phyloP scores from a whole-genome alignment of 2,888 invertebrate genomes.

The Galerucella calmariensis region DNA sequence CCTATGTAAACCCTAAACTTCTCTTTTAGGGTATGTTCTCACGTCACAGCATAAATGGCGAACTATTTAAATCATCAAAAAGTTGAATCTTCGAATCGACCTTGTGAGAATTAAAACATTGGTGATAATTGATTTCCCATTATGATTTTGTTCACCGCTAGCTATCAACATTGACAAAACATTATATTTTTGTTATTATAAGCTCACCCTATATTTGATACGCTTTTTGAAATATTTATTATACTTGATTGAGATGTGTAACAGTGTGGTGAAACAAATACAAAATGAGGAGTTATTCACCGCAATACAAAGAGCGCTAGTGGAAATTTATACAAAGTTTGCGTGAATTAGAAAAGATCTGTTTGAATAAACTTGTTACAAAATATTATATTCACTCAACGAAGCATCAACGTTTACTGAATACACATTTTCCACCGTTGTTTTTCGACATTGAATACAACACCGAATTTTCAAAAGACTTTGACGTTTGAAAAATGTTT shows the following conservation, averaged over 20 bases:
- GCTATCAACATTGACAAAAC: too few relatives aligned
- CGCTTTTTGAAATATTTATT: not conserved
- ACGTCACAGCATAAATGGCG: too few relatives aligned
- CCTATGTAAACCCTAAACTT: too few relatives aligned
- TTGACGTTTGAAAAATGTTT: not conserved
- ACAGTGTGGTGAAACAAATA: not conserved
- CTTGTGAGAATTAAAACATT: too few relatives aligned
- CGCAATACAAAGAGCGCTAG: not conserved
- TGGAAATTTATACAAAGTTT: not conserved
- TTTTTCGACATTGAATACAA: not conserved
- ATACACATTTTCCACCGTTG: not conserved
- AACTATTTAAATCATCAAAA: too few relatives aligned
- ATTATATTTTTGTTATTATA: too few relatives aligned
- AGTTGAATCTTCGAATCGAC: too few relatives aligned
- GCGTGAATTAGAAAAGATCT: not conserved
- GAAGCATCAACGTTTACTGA: constrained; percentile 2
- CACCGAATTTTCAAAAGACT: not conserved
- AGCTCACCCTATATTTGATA: too few relatives aligned
- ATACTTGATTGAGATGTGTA: not conserved
- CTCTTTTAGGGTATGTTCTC: too few relatives aligned
- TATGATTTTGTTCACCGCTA: too few relatives aligned
- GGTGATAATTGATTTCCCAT: too few relatives aligned
- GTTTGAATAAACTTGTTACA: not conserved
- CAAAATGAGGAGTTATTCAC: not conserved
- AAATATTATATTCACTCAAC: not conserved